Evolutionary conservation across 2,888 invertebrate species (phyloP).

Genomic region (Synanthedon tipuliformis): DNA sequence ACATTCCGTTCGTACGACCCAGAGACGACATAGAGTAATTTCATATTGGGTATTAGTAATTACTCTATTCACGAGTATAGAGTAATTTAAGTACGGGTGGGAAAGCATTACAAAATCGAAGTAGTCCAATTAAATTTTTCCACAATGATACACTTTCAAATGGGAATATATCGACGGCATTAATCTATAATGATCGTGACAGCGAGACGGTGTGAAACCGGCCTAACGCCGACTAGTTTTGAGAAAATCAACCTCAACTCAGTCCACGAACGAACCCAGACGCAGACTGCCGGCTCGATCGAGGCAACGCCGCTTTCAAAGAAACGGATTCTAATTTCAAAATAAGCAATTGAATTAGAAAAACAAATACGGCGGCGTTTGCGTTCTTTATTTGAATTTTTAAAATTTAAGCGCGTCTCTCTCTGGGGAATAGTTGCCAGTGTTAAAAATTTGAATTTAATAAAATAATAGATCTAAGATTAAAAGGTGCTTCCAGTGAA

Average conservation of each 20-base stretch:
- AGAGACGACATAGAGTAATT: too few relatives aligned
- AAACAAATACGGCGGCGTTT: not conserved
- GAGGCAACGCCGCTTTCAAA: not conserved
- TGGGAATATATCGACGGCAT: conserved; percentile 17
- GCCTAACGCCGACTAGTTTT: conserved; percentile 39
- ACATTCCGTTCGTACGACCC: too few relatives aligned
- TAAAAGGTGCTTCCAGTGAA: conserved; percentile 39
- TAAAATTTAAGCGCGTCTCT: too few relatives aligned
- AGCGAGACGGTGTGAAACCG: conserved; percentile 10
- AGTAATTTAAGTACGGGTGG: too few relatives aligned
- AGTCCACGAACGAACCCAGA: conserved; percentile 14
- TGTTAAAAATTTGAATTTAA: conserved; percentile 2
- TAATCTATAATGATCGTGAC: conserved; percentile 33
- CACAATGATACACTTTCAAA: conserved; percentile 42
- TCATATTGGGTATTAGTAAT: too few relatives aligned
- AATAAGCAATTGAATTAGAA: conserved; percentile 1
- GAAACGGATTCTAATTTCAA: not conserved
- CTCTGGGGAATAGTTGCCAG: not conserved
- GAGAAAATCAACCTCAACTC: conserved; percentile 30
- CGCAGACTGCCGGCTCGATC: conserved; percentile 19
- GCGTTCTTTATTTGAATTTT: not conserved
- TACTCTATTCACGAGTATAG: too few relatives aligned
- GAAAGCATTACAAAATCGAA: not conserved
- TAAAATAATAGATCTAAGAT: conserved; percentile 13
- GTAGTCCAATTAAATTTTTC: conserved; percentile 20